A percentile compares a stretch with the other conserved stretches of the same genome.
Conservation (phyloP, 2,888 invertebrate genomes). For the Caenorhabditis sp. region DNA sequence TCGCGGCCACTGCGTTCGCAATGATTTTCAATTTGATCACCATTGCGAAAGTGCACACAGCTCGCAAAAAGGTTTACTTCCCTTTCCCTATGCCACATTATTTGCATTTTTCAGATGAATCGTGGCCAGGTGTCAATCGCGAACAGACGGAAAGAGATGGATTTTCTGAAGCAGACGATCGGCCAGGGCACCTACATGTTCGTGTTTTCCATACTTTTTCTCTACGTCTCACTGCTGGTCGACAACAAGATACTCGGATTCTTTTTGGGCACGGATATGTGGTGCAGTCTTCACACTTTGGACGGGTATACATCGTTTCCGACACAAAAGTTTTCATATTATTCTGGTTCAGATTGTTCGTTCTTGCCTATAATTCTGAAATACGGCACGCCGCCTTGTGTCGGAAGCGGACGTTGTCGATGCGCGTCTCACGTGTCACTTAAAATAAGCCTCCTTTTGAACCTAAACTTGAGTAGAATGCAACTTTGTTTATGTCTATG, state of each 20-base stretch:
- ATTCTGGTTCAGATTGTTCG: too few relatives aligned
- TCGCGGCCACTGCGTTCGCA: not conserved
- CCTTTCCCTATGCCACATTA: not conserved
- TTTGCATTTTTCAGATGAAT: not conserved
- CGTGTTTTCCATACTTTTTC: not conserved
- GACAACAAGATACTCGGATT: not conserved
- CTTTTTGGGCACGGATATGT: not conserved
- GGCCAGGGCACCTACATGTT: not conserved
- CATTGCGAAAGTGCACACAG: not conserved
- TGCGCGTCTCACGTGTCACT: too few relatives aligned
- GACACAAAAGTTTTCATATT: too few relatives aligned
- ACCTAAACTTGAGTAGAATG: too few relatives aligned
- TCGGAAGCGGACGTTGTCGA: too few relatives aligned
- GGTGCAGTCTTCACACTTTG: not conserved
- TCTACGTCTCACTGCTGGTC: not conserved
- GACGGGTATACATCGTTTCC: too few relatives aligned
- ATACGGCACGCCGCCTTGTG: too few relatives aligned
- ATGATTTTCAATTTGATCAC: not conserved
- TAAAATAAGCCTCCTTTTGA: too few relatives aligned
- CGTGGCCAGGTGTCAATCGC: not conserved
- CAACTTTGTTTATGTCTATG: too few relatives aligned
- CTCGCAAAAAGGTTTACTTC: not conserved
- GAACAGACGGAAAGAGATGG: not conserved
- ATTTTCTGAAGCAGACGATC: conserved; percentile 7
- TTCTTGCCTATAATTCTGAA: too few relatives aligned